phyloP scores from a whole-genome alignment of 2,888 invertebrate species.

The Pseudoips prasinana region DNA sequence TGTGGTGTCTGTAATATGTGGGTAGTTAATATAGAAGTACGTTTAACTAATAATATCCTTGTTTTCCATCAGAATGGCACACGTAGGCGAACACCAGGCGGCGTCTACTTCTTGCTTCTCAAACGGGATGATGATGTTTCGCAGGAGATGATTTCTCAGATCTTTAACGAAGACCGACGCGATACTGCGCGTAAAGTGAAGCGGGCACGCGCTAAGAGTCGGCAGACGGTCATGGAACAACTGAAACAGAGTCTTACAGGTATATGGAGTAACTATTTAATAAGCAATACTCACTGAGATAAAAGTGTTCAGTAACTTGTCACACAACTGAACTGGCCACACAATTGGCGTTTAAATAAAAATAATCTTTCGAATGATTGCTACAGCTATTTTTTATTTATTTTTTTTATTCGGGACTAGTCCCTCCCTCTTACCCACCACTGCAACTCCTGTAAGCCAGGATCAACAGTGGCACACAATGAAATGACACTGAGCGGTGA shows the following conservation, averaged over 20 bases:
- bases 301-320: too few species aligned
- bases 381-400: too few species aligned
- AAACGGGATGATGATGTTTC: constrained; percentile 87
- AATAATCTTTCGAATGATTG: too few species aligned
- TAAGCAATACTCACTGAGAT: too few species aligned
- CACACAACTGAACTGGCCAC: too few species aligned
- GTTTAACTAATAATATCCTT: background rate
- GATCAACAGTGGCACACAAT: too few species aligned
- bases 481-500: too few species aligned
- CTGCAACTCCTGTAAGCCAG: too few species aligned
- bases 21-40: background rate
- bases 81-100: constrained; percentile 92
- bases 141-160: constrained; percentile 84
- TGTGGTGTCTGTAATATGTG: too few species aligned
- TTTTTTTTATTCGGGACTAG: too few species aligned
- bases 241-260: constrained; percentile 83
- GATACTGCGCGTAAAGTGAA: constrained; percentile 79
- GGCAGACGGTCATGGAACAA: constrained; percentile 85
- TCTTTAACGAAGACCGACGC: constrained; percentile 86
- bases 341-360: too few species aligned
- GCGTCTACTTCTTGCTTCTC: constrained; percentile 91
- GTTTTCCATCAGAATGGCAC: constrained; percentile 85
- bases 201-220: constrained; percentile 77
- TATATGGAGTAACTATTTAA: constrained; percentile 24
- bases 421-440: too few species aligned